Conservation (phyloP, 2,797 vertebrate species). For the Eptatretus atami region DNA sequence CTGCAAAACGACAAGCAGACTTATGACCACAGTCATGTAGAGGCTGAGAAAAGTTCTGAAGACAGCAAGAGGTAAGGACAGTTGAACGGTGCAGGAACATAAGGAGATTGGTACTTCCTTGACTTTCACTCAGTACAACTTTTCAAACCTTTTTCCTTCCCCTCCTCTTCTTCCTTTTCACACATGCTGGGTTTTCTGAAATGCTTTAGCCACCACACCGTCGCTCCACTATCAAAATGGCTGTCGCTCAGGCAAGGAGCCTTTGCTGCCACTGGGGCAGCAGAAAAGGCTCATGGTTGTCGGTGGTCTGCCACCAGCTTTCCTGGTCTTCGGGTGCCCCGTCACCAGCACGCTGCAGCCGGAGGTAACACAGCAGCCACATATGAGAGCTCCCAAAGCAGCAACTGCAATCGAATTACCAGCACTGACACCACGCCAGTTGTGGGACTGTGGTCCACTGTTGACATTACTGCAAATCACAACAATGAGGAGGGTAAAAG, state of each 20-base stretch:
- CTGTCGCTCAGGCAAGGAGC: constrained; percentile 34
- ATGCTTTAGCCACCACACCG: constrained; percentile 20
- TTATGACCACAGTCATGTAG: too few relatives aligned
- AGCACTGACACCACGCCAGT: constrained; percentile 44
- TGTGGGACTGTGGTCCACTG: constrained; percentile 38
- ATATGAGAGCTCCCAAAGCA: constrained; percentile 36
- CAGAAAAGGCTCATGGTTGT: constrained; percentile 40
- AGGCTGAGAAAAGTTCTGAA: too few relatives aligned
- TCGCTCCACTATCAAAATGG: constrained; percentile 20
- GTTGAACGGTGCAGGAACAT: too few relatives aligned
- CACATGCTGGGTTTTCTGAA: not conserved
- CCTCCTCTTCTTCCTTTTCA: too few relatives aligned
- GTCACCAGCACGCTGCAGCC: constrained; percentile 29
- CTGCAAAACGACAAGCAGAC: too few relatives aligned
- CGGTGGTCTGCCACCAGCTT: constrained; percentile 29
- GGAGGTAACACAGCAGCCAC: constrained; percentile 48
- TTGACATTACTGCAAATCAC: constrained; percentile 22
- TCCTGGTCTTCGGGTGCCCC: constrained; percentile 36
- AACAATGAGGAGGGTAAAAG: too few relatives aligned
- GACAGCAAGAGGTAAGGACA: too few relatives aligned
- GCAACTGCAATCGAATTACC: constrained; percentile 34
- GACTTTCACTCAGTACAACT: too few relatives aligned
- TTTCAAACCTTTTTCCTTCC: too few relatives aligned
- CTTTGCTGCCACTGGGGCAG: constrained; percentile 43
- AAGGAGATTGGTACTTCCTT: too few relatives aligned